Evolutionary conservation across 2,888 invertebrate species (phyloP).

Genomic region (Proisotoma minuta): DNA sequence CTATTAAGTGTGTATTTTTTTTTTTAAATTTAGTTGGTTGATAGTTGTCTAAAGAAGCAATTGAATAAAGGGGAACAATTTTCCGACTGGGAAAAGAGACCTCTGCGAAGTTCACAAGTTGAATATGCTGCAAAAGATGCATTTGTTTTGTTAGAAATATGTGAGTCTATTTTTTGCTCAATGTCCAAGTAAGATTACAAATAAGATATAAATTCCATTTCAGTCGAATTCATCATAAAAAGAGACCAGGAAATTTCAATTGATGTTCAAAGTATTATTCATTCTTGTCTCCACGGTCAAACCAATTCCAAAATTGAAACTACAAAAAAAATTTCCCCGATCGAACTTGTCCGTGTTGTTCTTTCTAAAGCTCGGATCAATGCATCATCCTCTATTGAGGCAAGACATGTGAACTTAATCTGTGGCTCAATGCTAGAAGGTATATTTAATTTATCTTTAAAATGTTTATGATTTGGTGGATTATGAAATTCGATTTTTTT

Average conservation of each 20-base stretch:
- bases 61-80: slow-evolving; percentile 85
- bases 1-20: background rate
- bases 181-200: background rate
- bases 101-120: slow-evolving; percentile 71
- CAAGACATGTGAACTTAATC: slow-evolving; percentile 51
- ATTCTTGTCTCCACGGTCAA: background rate
- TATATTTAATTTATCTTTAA: slow-evolving; percentile 7
- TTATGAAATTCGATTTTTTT: background rate
- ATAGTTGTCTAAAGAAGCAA: slow-evolving; percentile 69
- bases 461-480: background rate
- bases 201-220: background rate
- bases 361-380: background rate
- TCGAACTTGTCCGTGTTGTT: slow-evolving; percentile 14
- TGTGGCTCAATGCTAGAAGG: slow-evolving; percentile 60
- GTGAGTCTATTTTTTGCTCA: slow-evolving; percentile 50
- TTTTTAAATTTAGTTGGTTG: slow-evolving; percentile 48
- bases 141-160: slow-evolving; percentile 75
- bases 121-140: slow-evolving; percentile 85
- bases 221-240: slow-evolving; percentile 55
- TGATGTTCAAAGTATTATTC: slow-evolving; percentile 17
- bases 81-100: slow-evolving; percentile 84
- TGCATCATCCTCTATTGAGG: background rate
- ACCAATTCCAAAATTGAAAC: background rate
- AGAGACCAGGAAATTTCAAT: slow-evolving; percentile 48
- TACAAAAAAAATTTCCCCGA: slow-evolving; percentile 1